These are phyloP conservation scores for Tineola bisselliella DNA, from an alignment of 2,888 invertebrate species.

Conservation along the genomic window DNA sequence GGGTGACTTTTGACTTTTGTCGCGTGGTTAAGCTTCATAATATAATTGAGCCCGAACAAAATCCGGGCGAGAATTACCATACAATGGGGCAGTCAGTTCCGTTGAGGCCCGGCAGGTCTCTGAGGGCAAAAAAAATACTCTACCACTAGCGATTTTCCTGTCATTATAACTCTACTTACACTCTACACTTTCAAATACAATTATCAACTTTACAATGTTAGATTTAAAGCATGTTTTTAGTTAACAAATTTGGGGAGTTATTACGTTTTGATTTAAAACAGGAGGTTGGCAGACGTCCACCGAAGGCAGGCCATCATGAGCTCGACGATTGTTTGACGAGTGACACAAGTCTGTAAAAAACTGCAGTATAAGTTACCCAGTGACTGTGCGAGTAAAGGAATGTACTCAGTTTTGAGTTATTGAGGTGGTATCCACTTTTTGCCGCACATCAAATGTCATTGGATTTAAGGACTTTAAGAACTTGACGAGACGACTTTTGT, in stretches of 20 bases:
- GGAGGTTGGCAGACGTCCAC: slow-evolving; percentile 61
- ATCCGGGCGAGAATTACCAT: slow-evolving; percentile 65
- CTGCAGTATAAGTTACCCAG: slow-evolving; percentile 52
- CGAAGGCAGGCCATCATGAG: slow-evolving; percentile 61
- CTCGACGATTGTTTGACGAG: slow-evolving; percentile 59
- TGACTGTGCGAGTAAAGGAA: slow-evolving; percentile 26
- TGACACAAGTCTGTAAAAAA: slow-evolving; percentile 58
- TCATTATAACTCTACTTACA: slow-evolving; percentile 23
- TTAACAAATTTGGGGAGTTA: slow-evolving; percentile 18
- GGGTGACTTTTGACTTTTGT: slow-evolving; percentile 65
- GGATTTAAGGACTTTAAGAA: slow-evolving; percentile 8
- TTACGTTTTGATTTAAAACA: slow-evolving; percentile 20
- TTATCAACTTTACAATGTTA: neutral
- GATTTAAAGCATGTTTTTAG: slow-evolving; percentile 15
- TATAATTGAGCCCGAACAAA: slow-evolving; percentile 66
- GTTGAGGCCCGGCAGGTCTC: slow-evolving; percentile 60
- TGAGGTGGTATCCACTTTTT: slow-evolving; percentile 12
- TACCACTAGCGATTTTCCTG: slow-evolving; percentile 38
- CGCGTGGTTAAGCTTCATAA: slow-evolving; percentile 59
- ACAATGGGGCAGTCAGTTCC: slow-evolving; percentile 64
- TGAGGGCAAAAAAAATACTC: slow-evolving; percentile 58
- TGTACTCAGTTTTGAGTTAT: slow-evolving; percentile 58
- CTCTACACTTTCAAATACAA: neutral
- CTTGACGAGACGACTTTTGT: neutral
- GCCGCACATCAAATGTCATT: slow-evolving; percentile 5